These are phyloP conservation scores for Pseudopipra pipra DNA, from an alignment of 2,113 vertebrate genomes.

Conservation along the genomic window DNA sequence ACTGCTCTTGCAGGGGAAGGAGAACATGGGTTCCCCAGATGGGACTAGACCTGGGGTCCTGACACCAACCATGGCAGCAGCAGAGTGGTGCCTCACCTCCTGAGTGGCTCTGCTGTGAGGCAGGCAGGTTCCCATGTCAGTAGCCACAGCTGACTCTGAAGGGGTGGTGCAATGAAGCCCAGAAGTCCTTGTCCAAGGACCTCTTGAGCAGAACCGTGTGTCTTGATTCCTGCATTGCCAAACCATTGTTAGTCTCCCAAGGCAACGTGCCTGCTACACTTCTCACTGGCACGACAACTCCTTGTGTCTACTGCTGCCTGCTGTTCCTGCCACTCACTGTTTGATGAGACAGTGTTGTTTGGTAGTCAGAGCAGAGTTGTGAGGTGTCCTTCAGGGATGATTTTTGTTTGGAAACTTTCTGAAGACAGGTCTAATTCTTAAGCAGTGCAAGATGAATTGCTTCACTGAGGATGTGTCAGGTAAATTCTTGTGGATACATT, in stretches of 20 bases:
- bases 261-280: rapidly evolving
- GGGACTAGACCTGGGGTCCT: not conserved
- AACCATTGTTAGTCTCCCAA: not conserved
- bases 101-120: not conserved
- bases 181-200: not conserved
- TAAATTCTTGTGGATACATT: not conserved
- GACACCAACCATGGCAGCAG: not conserved
- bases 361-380: not conserved
- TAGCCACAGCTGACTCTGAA: not conserved
- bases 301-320: not conserved
- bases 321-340: not conserved
- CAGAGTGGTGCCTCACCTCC: not conserved
- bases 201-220: not conserved
- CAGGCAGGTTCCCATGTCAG: not conserved
- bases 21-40: not conserved
- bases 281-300: not conserved
- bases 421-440: not conserved
- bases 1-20: not conserved
- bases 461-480: not conserved
- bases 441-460: not conserved
- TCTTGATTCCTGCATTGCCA: not conserved
- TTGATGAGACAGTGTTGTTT: not conserved
- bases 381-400: not conserved
- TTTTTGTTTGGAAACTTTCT: not conserved
- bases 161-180: not conserved